Conservation (phyloP, 2,797 vertebrate species). For the Paedocypris micromegethes region DNA sequence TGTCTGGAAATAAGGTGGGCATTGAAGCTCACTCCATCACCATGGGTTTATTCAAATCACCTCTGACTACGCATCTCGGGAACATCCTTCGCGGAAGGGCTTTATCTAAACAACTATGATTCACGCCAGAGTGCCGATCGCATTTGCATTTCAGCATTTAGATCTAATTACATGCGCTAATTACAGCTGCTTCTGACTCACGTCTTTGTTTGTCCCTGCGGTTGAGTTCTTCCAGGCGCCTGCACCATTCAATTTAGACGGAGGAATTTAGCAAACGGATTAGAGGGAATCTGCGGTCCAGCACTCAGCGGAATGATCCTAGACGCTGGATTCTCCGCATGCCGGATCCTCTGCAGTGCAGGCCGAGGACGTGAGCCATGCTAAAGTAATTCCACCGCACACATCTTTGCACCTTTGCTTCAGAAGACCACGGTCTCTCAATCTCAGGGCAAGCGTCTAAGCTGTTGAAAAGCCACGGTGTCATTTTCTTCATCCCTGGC, state of each 20-base stretch:
- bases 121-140: conserved; percentile 11
- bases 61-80: background rate
- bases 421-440: conserved; percentile 1
- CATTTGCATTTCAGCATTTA: conserved; percentile 29
- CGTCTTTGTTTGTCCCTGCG: conserved; percentile 23
- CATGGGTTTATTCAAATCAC: conserved; percentile 5
- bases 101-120: background rate
- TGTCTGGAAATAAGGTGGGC: conserved; percentile 30
- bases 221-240: conserved; percentile 20
- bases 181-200: conserved; percentile 24
- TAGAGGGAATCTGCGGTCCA: background rate
- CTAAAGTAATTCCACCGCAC: conserved; percentile 9
- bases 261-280: background rate
- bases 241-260: conserved; percentile 13
- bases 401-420: conserved; percentile 13
- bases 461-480: background rate
- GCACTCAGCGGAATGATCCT: conserved; percentile 19
- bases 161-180: conserved; percentile 31
- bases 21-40: conserved; percentile 15
- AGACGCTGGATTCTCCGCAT: conserved; percentile 10
- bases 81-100: background rate
- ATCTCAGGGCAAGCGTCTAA: background rate
- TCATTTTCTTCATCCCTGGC: background rate
- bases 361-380: conserved; percentile 17
- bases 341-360: background rate